These are phyloP conservation scores for Anguilla anguilla DNA, from an alignment of 2,797 vertebrate species.

Conservation along the genomic window DNA sequence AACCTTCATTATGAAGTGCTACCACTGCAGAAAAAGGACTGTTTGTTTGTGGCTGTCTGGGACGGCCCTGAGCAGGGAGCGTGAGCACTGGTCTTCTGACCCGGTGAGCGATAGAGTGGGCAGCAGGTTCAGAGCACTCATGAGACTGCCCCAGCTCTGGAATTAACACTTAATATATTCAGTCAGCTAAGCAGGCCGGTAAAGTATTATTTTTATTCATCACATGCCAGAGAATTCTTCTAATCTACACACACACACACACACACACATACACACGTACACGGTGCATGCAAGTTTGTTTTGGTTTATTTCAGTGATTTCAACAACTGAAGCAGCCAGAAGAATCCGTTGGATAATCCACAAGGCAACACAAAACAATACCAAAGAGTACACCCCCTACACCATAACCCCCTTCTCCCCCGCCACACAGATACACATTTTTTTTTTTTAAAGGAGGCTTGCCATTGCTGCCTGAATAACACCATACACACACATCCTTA, in stretches of 20 bases:
- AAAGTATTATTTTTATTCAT: too few species aligned
- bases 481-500: neutral
- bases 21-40: neutral
- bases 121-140: neutral
- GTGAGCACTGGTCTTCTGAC: neutral
- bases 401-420: too few species aligned
- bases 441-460: neutral
- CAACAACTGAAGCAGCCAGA: neutral
- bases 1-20: constrained; percentile 16
- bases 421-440: neutral
- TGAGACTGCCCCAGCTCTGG: neutral
- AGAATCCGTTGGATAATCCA: neutral
- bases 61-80: neutral
- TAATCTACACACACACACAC: neutral
- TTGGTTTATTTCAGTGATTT: neutral
- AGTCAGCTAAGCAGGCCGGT: neutral
- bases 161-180: neutral
- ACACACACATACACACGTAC: neutral
- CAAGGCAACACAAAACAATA: neutral
- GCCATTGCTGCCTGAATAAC: neutral
- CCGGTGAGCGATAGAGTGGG: neutral
- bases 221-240: neutral
- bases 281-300: neutral
- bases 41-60: neutral
- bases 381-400: neutral